These are phyloP conservation scores for Sinocyclocheilus anshuiensis DNA, from an alignment of 2,113 vertebrate genomes.

Conservation along the genomic window DNA sequence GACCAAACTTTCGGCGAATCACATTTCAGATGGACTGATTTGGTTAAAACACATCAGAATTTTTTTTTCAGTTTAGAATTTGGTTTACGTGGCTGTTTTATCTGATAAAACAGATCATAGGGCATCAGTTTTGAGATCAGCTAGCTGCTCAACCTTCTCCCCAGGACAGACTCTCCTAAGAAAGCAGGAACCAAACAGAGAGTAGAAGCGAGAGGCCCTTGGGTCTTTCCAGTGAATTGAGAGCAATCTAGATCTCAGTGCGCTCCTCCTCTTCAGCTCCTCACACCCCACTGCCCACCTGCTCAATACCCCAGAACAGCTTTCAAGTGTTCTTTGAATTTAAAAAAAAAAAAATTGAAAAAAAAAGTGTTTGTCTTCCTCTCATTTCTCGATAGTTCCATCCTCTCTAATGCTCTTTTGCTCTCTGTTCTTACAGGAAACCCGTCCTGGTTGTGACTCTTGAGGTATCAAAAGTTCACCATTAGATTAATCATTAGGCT, in stretches of 20 bases:
- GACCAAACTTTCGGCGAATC: constrained; percentile 20
- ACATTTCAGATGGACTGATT: background rate
- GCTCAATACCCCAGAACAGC: constrained; percentile 82
- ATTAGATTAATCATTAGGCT: constrained; percentile 64
- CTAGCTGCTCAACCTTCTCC: background rate
- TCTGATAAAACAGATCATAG: background rate
- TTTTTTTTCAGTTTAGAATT: background rate
- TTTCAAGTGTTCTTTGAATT: constrained; percentile 89
- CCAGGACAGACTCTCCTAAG: constrained; percentile 4
- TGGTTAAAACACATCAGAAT: background rate
- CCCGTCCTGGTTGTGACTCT: constrained; percentile 66
- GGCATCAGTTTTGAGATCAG: background rate
- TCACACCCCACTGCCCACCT: constrained; percentile 76
- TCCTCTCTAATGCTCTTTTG: constrained; percentile 19
- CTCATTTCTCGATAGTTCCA: constrained; percentile 74
- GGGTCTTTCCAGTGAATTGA: constrained; percentile 60
- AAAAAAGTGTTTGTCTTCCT: constrained; percentile 84
- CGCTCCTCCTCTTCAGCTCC: constrained; percentile 65
- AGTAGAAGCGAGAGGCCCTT: constrained; percentile 64
- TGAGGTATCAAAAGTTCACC: constrained; percentile 57
- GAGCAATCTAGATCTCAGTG: constrained; percentile 50
- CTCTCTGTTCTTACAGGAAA: constrained; percentile 76
- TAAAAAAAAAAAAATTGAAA: constrained; percentile 69
- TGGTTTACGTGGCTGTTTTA: background rate
- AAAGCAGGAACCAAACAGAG: constrained; percentile 39